Percentiles rank a stretch among this genome's conserved stretches.
phyloP scores from a whole-genome alignment of 2,888 invertebrate species.

The Dynastes tityus region DNA sequence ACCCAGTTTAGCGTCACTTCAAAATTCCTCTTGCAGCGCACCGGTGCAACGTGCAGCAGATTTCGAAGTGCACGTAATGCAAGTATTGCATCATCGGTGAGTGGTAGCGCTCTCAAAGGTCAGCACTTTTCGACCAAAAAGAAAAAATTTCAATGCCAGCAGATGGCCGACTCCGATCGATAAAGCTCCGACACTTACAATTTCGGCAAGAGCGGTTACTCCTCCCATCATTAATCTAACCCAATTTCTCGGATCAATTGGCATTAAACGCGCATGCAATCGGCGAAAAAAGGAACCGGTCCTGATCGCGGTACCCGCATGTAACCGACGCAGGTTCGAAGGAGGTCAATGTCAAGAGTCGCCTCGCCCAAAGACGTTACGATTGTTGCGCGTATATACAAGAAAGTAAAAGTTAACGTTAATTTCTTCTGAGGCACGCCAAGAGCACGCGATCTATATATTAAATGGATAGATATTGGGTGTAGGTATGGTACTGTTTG shows the following conservation, averaged over 20 bases:
- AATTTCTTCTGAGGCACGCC: slow-evolving; percentile 45
- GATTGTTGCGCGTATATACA: slow-evolving; percentile 25
- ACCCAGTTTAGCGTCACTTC: slow-evolving; percentile 2
- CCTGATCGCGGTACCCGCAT: slow-evolving; percentile 2
- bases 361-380: slow-evolving; percentile 49
- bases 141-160: slow-evolving; percentile 37
- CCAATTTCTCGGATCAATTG: slow-evolving; percentile 16
- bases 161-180: slow-evolving; percentile 16
- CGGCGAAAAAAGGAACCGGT: slow-evolving; percentile 31
- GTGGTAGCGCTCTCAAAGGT: slow-evolving; percentile 14
- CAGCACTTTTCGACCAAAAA: slow-evolving; percentile 25
- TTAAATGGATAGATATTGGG: slow-evolving; percentile 26
- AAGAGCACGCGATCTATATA: slow-evolving; percentile 36
- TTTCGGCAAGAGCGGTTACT: slow-evolving; percentile 19
- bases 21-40: slow-evolving; percentile 12
- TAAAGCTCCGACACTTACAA: slow-evolving; percentile 6
- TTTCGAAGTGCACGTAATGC: slow-evolving; percentile 24
- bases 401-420: slow-evolving; percentile 50
- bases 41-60: slow-evolving; percentile 1
- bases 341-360: slow-evolving; percentile 43
- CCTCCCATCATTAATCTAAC: slow-evolving; percentile 34
- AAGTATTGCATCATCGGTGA: slow-evolving; percentile 11
- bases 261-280: slow-evolving; percentile 21
- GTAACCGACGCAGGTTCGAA: slow-evolving; percentile 5
- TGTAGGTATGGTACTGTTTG: not conserved